Evolutionary conservation across 2,888 invertebrate genomes (phyloP).

Genomic region (Neoaliturus tenellus): DNA sequence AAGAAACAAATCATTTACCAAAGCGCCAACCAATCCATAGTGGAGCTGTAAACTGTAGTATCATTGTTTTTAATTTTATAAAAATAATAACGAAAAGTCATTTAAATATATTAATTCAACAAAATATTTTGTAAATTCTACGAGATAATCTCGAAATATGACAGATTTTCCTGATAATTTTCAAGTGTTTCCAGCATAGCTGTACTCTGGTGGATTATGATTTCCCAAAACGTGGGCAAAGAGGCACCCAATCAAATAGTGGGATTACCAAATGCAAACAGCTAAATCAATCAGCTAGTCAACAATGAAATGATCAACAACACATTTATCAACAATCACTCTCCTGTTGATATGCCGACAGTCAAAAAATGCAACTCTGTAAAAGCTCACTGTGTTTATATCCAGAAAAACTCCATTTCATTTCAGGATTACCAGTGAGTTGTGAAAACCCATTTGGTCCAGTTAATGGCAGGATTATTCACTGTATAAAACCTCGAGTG

Average conservation of each 20-base stretch:
- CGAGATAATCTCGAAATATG: no score
- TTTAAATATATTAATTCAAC: no score
- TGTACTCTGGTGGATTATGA: background rate
- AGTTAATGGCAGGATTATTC: slow-evolving; percentile 18
- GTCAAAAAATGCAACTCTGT: background rate
- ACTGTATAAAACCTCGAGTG: background rate
- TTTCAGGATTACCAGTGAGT: background rate
- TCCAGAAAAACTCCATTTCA: background rate
- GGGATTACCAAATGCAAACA: slow-evolving; percentile 25
- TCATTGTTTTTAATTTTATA: no score
- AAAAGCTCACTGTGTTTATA: background rate
- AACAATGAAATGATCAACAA: slow-evolving; percentile 39
- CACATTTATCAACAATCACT: background rate
- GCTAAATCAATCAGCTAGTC: slow-evolving; percentile 36
- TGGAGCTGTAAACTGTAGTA: no score
- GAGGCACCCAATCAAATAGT: slow-evolving; percentile 9
- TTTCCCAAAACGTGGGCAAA: background rate
- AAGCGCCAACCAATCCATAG: no score
- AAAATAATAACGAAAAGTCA: no score
- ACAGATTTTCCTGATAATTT: background rate
- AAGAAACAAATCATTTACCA: no score
- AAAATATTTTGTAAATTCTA: no score
- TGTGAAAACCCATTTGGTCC: slow-evolving; percentile 1
- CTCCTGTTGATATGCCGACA: background rate
- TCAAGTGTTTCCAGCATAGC: background rate